Base-by-base conservation (phyloP, 2,888 invertebrate species). In the Ochlodes sylvanus region DNA sequence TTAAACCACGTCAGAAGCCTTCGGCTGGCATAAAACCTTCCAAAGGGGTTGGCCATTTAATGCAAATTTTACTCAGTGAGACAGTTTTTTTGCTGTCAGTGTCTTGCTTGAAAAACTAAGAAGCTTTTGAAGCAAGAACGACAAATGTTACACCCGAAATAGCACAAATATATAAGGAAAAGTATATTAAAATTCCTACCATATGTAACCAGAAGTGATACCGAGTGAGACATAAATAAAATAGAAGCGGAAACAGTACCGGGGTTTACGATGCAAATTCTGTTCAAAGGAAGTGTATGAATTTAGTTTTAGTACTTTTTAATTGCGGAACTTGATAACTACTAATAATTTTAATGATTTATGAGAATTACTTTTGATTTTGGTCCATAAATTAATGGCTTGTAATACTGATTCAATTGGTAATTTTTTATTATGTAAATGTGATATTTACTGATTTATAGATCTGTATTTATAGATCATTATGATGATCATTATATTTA, bases 181-280 rank as follows among this genome's bases (percentile, higher is more conserved):
- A 63, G 54, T 55, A 63, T 63, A 42, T 54, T 41, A 54, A 27
- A 55, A 38, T 42, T 52, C 15, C 55, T 55, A 55, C 42, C 63
- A 63, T 42, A 27, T 63, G 55, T 27, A 21, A 42, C 42, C 54
- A n/a, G n/a, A n/a, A 52, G 10, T 54, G 42, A 50, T 15, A 63
- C 44, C 15, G 62, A 21, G 42, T 61, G 7, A n/a, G 27, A 14
- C 32, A 34, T 19, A 54, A 55, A 47, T 12, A 0, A 17, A 47
- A 15, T 15, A 2, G 17, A 15, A 47, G 7, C 44, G 44, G 44
- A 47, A 15, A 47, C 44, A 47, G 44, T 47, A 17, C 15, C 2
- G 9, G 14, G 14, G 7, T 47, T 47, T 47, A 47, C 17, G 44
- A 47, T 2, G 44, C 5, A 47, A 47, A 47, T 17, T 47, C 17